Percentiles rank a stretch among this genome's conserved stretches.
phyloP scores from a whole-genome alignment of 2,797 vertebrate species.

The Scarus forsteni region DNA sequence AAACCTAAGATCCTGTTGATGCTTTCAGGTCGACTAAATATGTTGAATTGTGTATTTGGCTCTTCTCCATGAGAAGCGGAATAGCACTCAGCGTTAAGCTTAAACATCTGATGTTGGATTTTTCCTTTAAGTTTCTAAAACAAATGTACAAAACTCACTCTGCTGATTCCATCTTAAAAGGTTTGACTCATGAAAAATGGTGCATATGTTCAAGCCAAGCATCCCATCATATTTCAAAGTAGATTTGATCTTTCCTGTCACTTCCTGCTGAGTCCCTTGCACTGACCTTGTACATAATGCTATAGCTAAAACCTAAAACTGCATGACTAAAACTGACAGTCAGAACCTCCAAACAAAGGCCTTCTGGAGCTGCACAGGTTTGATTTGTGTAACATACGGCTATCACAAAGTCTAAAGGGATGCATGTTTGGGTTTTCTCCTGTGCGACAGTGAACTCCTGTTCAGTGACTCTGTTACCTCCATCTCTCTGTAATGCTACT shows the following conservation, averaged over 20 bases:
- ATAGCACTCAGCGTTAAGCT: not conserved
- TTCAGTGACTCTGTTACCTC: conserved; percentile 74
- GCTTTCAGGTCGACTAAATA: conserved; percentile 2
- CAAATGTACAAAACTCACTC: conserved; percentile 40
- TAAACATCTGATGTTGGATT: conserved; percentile 42
- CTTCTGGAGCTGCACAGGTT: conserved; percentile 77
- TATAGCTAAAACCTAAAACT: conserved; percentile 76
- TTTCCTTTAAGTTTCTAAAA: conserved; percentile 63
- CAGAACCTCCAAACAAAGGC: conserved; percentile 73
- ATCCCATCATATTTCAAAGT: too few species aligned
- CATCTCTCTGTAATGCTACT: conserved; percentile 72
- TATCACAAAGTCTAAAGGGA: conserved; percentile 68
- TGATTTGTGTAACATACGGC: conserved; percentile 73
- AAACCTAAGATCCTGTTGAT: not conserved
- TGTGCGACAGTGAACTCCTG: conserved; percentile 63
- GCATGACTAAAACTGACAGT: conserved; percentile 78
- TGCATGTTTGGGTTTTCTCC: conserved; percentile 78
- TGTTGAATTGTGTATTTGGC: not conserved
- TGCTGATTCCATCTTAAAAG: not conserved
- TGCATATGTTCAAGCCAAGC: conserved; percentile 40
- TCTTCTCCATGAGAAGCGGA: not conserved
- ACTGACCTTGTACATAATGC: conserved; percentile 83
- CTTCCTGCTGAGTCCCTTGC: conserved; percentile 60
- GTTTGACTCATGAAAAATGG: conserved; percentile 15
- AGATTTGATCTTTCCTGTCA: conserved; percentile 35